These are phyloP conservation scores for Spodoptera frugiperda DNA, from an alignment of 1,140 invertebrate species.

Conservation along the genomic window DNA sequence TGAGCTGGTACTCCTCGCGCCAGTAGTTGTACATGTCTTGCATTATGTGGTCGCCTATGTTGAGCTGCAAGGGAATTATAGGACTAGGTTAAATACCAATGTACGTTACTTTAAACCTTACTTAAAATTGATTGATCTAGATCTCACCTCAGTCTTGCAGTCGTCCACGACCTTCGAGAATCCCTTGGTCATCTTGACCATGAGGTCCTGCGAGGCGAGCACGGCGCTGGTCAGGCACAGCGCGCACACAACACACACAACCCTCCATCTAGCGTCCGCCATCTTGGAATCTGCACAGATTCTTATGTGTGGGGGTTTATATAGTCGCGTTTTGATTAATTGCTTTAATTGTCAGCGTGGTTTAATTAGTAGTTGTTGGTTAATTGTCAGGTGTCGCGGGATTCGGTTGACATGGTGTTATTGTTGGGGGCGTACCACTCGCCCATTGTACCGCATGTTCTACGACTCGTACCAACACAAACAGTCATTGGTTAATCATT, in stretches of 20 bases:
- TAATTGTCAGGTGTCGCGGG: background rate
- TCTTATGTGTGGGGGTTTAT: background rate
- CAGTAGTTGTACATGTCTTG: slow-evolving; percentile 72
- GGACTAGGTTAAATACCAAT: background rate
- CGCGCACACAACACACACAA: slow-evolving; percentile 43
- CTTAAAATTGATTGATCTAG: no score
- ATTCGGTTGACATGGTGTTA: background rate
- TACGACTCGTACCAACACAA: background rate
- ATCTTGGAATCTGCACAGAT: slow-evolving; percentile 54
- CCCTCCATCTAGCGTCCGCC: slow-evolving; percentile 59
- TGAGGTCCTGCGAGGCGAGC: slow-evolving; percentile 63
- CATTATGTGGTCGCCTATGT: slow-evolving; percentile 23
- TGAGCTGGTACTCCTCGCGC: slow-evolving; percentile 72
- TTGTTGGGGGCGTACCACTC: background rate
- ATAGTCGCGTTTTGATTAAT: slow-evolving; percentile 16
- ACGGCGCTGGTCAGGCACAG: background rate
- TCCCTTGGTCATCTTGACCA: slow-evolving; percentile 67
- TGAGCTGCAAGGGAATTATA: background rate
- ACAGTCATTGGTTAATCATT: background rate
- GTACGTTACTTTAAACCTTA: no score
- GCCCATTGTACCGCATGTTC: background rate
- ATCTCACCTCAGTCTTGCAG: slow-evolving; percentile 71
- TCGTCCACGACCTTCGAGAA: slow-evolving; percentile 65
- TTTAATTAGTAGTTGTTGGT: slow-evolving; percentile 17
- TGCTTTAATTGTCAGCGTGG: slow-evolving; percentile 25